Percentiles rank a stretch among this genome's conserved stretches.
Conservation (phyloP, 1,140 invertebrate species). For the Drosophila auraria region DNA sequence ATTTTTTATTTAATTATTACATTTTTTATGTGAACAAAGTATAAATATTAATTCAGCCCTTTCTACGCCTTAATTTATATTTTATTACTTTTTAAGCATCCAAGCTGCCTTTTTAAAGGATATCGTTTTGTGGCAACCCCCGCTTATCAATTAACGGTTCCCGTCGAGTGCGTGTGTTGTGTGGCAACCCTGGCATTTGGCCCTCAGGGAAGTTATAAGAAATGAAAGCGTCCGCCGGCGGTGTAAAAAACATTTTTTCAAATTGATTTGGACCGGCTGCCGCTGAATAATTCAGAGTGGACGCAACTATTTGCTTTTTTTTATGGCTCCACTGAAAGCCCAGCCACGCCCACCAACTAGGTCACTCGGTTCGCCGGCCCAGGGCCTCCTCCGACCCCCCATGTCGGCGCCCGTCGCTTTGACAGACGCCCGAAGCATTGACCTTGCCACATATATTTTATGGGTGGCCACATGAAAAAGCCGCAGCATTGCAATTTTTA, state of each 20-base stretch:
- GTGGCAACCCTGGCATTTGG: conserved; percentile 10
- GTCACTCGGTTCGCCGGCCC: background rate
- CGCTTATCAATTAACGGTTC: conserved; percentile 15
- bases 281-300: conserved; percentile 56
- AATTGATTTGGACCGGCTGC: conserved; percentile 40
- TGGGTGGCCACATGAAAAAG: conserved; percentile 45
- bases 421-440: conserved; percentile 17
- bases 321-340: conserved; percentile 52
- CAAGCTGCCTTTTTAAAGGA: no score
- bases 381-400: background rate
- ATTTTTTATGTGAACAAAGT: background rate
- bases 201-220: background rate
- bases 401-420: background rate
- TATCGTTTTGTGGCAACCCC: background rate
- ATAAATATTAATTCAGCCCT: no score
- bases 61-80: no score
- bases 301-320: conserved; percentile 58
- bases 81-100: no score
- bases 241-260: conserved; percentile 27
- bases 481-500: conserved; percentile 51
- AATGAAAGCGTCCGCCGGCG: background rate
- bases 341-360: conserved; percentile 30
- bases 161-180: no score
- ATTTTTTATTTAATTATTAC: background rate
- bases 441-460: conserved; percentile 60